Base-by-base conservation (phyloP, 2,888 invertebrate species). In the Drosophila mimetica region DNA sequence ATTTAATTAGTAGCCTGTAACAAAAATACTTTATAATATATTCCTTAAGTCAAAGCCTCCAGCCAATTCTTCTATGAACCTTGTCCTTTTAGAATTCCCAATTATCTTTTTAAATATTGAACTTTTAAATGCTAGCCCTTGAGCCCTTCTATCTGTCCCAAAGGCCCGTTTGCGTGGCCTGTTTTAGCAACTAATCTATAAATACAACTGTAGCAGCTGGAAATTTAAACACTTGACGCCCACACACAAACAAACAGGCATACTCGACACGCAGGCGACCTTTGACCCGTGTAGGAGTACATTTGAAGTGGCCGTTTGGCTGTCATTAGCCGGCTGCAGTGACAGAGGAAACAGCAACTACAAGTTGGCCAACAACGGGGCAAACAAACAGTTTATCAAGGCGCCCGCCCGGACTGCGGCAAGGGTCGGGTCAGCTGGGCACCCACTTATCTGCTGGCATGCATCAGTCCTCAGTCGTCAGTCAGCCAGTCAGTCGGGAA, bases 271-370 rank as follows among this genome's bases (percentile, higher is more conserved):
- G 52, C 69, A 71, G 18, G 52, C 52, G 64, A 60, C 71, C 46
- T 64, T 54, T 53, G 61, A 16, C 46, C 47, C 53, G 59, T 44
- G 34, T 25, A 54, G 30, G 22, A 57, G 52, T 14, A 46, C 64
- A 20, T 22, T 34, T 76, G 58, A 72, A 82, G 67, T 74, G 61
- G 41, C 57, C 53, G 71, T 66, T 81, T 60, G 76, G 61, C 76
- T 85, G 76, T 87, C 87, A 87, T 86, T 87, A 87, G 86, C 65
- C 63, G 51, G 58, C 61, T 70, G 71, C 66, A 72, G 37, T 53
- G 54, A 57, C 51, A 39, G 16, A 41, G 44, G 36, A 22, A 50
- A 20, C 28, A 57, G 34, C 60, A 64, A 44, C 67, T 54, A 61
- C 55, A 57, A 57, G 36, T 37, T 53, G 55, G 52, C 53, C 74